Base-by-base conservation (phyloP, 2,113 vertebrate genomes). In the Rhombomys opimus region DNA sequence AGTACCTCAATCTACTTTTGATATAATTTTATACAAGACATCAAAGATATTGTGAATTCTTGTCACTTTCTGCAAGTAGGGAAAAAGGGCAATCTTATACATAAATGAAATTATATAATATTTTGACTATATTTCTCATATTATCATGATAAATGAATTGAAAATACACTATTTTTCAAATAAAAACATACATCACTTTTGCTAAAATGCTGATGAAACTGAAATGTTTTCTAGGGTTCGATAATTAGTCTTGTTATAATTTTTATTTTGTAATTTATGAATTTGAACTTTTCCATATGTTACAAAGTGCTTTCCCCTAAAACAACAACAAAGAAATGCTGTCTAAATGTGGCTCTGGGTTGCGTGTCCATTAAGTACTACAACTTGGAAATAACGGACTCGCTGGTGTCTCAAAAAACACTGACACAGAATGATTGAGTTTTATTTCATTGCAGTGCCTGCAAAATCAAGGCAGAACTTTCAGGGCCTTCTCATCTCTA, bases 151-250 rank as follows among this genome's bases (percentile, higher is more conserved):
- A 90, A 93, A 82, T 81, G 2, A 88, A 75, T 46, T 92, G 65
- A 94, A 41, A 91, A 85, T 94, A 87, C 93, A 93, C 61, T 57
- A 41, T 73, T 95, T 95, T 80, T 75, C 35, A 54, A 93, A 27
- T 3, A 15, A 8, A 46, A 67, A 93, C 73, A 68, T 68, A 14
- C 11, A 95, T 57, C 18, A 88, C 46, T 72, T 91, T 89, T 89
- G 92, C 20, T 27, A 96, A 91, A 46, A 14, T 89, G 1, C 41
- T 87, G 94, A 35, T 22, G 72, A 96, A 91, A 80, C n/a, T 38
- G 3, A 95, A 89, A 50, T 76, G 57, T 35, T 94, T 81, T 35
- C 81, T 1, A 50, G 7, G 38, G 61, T 80, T 91, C 88, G 82
- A 59, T 89, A 61, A 94, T 90, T 94, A 80, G 12, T 5, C 50